Conservation (phyloP, 2,797 vertebrate species). For the Aeoliscus strigatus region DNA sequence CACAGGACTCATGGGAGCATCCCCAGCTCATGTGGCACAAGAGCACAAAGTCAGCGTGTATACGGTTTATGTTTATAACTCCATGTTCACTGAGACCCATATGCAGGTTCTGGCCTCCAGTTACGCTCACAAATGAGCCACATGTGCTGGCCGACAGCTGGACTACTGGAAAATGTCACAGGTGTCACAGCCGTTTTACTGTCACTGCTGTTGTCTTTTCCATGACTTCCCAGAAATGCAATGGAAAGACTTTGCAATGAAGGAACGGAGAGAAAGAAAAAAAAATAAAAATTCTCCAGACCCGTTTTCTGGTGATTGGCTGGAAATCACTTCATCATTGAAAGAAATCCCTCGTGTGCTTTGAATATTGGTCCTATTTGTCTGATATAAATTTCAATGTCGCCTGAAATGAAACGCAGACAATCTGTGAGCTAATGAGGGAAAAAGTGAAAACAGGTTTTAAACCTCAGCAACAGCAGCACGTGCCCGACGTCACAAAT, state of each 20-base stretch:
- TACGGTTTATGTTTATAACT: no score
- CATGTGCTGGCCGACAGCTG: constrained; percentile 61
- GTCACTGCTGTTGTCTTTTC: constrained; percentile 65
- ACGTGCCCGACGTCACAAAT: constrained; percentile 41
- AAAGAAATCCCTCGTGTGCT: constrained; percentile 46
- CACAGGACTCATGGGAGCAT: no score
- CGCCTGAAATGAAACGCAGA: constrained; percentile 39
- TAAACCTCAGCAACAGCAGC: constrained; percentile 41
- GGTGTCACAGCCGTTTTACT: constrained; percentile 67
- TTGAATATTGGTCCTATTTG: constrained; percentile 40
- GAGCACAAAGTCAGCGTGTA: no score
- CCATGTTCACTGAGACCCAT: constrained; percentile 47
- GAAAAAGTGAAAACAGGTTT: constrained; percentile 56
- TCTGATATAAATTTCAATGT: constrained; percentile 48
- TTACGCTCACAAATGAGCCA: constrained; percentile 39
- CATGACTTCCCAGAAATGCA: constrained; percentile 63
- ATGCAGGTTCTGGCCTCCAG: constrained; percentile 37
- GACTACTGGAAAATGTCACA: constrained; percentile 73
- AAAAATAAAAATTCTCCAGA: constrained; percentile 56
- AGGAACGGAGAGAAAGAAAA: no score
- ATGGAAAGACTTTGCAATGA: constrained; percentile 67
- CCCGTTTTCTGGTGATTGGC: constrained; percentile 43
- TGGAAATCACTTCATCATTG: constrained; percentile 42
- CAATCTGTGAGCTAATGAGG: constrained; percentile 46
- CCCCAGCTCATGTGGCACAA: no score